phyloP scores from a whole-genome alignment of 2,888 invertebrate species.

The Erynnis tages region DNA sequence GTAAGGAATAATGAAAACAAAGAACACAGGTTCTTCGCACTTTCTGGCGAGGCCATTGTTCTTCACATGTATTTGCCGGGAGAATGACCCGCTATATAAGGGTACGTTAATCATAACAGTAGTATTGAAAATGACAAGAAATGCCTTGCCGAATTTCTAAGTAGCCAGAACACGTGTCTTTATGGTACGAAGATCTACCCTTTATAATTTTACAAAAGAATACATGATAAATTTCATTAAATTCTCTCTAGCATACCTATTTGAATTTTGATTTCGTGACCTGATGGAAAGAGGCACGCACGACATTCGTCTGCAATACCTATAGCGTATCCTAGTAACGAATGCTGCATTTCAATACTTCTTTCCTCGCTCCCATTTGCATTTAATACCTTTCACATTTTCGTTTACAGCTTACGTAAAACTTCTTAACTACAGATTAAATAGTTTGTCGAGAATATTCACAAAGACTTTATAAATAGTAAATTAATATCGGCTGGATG shows the following conservation, averaged over 20 bases:
- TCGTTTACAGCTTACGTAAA: no score
- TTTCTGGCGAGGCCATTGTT: conserved; percentile 70
- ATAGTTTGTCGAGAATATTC: no score
- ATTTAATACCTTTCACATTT: background rate
- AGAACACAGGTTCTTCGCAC: conserved; percentile 62
- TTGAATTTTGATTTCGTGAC: conserved; percentile 51
- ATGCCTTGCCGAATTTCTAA: conserved; percentile 39
- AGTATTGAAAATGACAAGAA: conserved; percentile 60
- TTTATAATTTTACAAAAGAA: conserved; percentile 24
- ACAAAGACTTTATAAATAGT: no score
- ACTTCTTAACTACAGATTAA: no score
- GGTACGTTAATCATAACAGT: conserved; percentile 63
- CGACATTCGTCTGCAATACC: conserved; percentile 44
- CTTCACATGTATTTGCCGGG: conserved; percentile 50
- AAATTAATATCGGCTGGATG: no score
- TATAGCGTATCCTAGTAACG: conserved; percentile 75
- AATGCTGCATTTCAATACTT: conserved; percentile 72
- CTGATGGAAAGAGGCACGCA: conserved; percentile 46
- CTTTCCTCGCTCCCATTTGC: conserved; percentile 7
- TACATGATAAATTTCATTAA: conserved; percentile 3
- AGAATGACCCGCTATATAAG: conserved; percentile 72
- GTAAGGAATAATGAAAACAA: conserved; percentile 60
- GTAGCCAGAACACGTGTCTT: conserved; percentile 33
- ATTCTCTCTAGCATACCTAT: background rate
- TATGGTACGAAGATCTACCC: conserved; percentile 47